These are phyloP conservation scores for Drosophila leontia DNA, from an alignment of 1,140 invertebrate species.

Conservation along the genomic window DNA sequence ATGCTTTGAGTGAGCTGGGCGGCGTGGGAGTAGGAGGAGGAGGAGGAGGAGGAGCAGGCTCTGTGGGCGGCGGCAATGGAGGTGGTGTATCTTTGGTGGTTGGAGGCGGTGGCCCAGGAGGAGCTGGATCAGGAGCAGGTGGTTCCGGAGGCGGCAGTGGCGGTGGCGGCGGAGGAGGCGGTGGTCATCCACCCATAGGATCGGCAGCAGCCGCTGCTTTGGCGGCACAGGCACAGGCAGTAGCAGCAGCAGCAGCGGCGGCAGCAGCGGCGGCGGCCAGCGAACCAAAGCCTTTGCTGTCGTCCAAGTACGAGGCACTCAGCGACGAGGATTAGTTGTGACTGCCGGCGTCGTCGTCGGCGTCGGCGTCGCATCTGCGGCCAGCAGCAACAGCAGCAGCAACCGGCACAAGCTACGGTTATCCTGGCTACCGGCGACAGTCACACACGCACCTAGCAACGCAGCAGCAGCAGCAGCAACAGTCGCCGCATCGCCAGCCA, in stretches of 20 bases:
- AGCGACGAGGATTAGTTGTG: constrained; percentile 93
- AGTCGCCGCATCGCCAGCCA: constrained; percentile 28
- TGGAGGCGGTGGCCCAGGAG: constrained; percentile 9
- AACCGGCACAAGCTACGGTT: constrained; percentile 44
- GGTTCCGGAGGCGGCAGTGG: constrained; percentile 15
- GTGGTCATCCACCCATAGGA: constrained; percentile 59
- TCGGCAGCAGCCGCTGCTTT: constrained; percentile 59
- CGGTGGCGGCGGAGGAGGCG: constrained; percentile 19
- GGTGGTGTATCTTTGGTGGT: constrained; percentile 35
- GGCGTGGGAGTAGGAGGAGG: constrained; percentile 7
- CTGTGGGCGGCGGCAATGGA: constrained; percentile 26
- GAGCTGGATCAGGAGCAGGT: background rate
- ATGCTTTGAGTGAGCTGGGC: constrained; percentile 54
- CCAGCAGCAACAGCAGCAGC: constrained; percentile 45
- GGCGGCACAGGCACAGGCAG: constrained; percentile 8
- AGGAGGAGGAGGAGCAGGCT: background rate
- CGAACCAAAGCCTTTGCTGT: constrained; percentile 92
- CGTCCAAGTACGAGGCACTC: constrained; percentile 93
- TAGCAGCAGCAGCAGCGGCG: constrained; percentile 58
- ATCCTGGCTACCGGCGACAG: constrained; percentile 46
- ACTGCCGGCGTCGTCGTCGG: constrained; percentile 82
- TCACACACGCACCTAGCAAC: constrained; percentile 6
- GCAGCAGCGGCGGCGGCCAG: constrained; percentile 79
- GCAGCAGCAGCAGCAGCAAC: constrained; percentile 36
- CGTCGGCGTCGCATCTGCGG: constrained; percentile 65